Evolutionary conservation across 2,888 invertebrate species (phyloP), one percentile per base, ranked within the genome.

Genomic region (Tricholauxania praeusta): DNA sequence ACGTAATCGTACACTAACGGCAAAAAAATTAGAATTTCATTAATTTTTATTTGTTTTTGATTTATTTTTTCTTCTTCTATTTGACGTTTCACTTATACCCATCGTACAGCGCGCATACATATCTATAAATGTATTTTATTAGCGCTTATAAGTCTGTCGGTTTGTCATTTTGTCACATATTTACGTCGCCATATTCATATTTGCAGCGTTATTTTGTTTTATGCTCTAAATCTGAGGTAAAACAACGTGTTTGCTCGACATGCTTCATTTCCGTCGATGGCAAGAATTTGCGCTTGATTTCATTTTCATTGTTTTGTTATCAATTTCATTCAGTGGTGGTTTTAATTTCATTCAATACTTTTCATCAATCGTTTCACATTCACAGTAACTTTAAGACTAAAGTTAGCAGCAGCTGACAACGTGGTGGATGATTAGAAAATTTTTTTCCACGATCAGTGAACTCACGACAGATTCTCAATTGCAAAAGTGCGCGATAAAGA

Each of bases 221-320:
- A 28, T 39, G 39, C 39, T 39, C 39, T 39, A 39, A 39, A 39
- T 39, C 8, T 39, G 39, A 48, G 10, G 28, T 60, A 28, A 4
- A 22, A 57, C 10, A 74, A 74, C 73, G 74, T 72, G 72, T 72
- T 57, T 66, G 71, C 69, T 71, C 73, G 78, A 77, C 75, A 77
- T 75, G 79, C 77, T 75, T 78, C 76, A 76, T 74, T 78, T 77
- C 75, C 72, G 62, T 73, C 74, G 59, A 69, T 73, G 72, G 73
- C 63, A 65, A 71, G 15, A 52, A 51, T 52, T 65, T 22, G 48
- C 48, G 19, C n/a, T 10, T 47, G 48, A 28, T 19, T 49, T 63
- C 10, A 12, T 17, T 10, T 10, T 47, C 17, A 12, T n/a, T 15
- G 39, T 39, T 7, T 39, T 59, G 10, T 48, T 63, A 49, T 63